Evolutionary conservation across 1,140 invertebrate species (phyloP).

Genomic region (Caligus rogercresseyi): DNA sequence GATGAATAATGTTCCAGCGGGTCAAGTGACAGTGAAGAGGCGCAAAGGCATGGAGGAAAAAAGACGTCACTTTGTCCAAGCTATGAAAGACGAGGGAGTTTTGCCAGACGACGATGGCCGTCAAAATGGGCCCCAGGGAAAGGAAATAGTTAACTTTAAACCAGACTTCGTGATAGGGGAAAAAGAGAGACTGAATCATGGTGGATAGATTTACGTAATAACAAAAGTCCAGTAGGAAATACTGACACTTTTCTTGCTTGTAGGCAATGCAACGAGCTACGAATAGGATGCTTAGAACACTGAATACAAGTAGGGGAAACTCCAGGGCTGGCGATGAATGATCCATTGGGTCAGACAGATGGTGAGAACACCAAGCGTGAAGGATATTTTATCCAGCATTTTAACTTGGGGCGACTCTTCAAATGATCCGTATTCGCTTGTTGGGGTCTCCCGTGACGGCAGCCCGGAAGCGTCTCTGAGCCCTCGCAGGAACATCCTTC

Average conservation of each 20-base stretch:
- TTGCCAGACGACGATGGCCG: conserved; percentile 17
- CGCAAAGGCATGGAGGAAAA: conserved; percentile 19
- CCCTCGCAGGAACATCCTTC: background rate
- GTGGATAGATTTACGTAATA: conserved; percentile 14
- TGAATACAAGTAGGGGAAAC: background rate
- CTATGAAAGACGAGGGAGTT: conserved; percentile 17
- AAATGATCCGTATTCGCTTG: conserved; percentile 18
- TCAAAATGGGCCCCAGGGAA: background rate
- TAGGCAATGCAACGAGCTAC: background rate
- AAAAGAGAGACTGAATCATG: conserved; percentile 17
- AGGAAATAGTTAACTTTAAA: conserved; percentile 17
- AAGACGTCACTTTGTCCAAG: conserved; percentile 20
- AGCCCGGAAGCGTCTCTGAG: background rate
- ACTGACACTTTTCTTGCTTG: conserved; percentile 7
- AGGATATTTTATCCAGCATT: conserved; percentile 7
- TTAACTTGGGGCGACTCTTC: conserved; percentile 16
- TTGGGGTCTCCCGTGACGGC: conserved; percentile 17
- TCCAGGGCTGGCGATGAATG: background rate
- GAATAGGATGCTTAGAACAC: background rate
- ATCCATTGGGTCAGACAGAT: conserved; percentile 3
- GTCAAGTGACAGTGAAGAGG: conserved; percentile 10
- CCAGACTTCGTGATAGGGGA: conserved; percentile 4
- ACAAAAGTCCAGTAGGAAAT: conserved; percentile 19
- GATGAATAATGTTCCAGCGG: conserved; percentile 5
- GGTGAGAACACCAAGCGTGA: conserved; percentile 8